Evolutionary conservation across 2,888 invertebrate species (phyloP), one percentile per base, ranked within the genome.

Genomic region (Acronicta leporina): DNA sequence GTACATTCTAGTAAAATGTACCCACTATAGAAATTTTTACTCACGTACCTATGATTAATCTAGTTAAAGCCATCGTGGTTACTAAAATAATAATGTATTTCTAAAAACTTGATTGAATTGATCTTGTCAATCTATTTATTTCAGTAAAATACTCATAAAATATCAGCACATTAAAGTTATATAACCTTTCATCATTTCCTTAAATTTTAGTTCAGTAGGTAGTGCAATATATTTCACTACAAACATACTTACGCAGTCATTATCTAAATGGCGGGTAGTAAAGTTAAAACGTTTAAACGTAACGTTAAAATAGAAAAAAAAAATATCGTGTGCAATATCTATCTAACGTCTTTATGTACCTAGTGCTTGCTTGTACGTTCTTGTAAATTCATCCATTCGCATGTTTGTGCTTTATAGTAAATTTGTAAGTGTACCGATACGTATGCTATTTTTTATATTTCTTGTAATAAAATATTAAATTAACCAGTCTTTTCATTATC

Each of bases 371-470:
- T 63, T 54, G 42, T 58, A 63, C 49, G 57, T 65, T 59, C 63
- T 63, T 63, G 73, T 76, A 55, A 69, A 64, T 71, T 65, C 13
- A 59, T 35, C 44, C 33, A 62, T 60, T 55, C 16, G 47, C 46
- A 58, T 49, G 47, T 58, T 55, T 56, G 33, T 61, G 60, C 61
- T 66, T 64, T 54, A 64, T 63, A 56, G n/a, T n/a, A 54, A 55
- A 15, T 63, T 52, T 49, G 25, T 58, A 57, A 67, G 57, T 52
- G 10, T 63, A 44, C 56, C n/a, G 48, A 51, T 53, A 64, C 35
- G n/a, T 40, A 55, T 60, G 38, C 49, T 68, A 72, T 62, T 75
- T 30, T 78, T 78, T 78, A 64, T 72, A 78, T 62, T 75, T 64
- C 51, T 70, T 54, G 60, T 75, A 78, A 72, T 71, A 75, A 72